Evolutionary conservation across 92 coral and sea anemone genomes (phyloP).

Genomic region (Montipora capitata): DNA sequence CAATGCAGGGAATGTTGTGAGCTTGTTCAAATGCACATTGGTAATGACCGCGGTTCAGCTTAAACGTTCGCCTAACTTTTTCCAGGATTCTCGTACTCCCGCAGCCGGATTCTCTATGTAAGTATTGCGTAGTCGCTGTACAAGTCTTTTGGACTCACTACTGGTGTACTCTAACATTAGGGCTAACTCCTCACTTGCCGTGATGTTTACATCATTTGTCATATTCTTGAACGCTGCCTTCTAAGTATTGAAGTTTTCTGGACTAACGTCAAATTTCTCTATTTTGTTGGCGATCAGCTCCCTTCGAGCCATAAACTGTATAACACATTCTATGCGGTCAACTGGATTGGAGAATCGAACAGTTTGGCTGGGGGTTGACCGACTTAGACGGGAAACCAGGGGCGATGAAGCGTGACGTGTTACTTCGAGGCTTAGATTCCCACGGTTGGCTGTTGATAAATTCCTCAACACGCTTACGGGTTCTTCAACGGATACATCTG

Average conservation of each 20-base stretch:
- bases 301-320: constrained; percentile 27
- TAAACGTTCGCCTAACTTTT: constrained; percentile 28
- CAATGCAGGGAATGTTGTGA: not conserved
- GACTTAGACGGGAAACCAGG: not conserved
- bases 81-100: not conserved
- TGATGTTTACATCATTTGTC: constrained; percentile 9
- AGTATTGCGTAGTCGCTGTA: constrained; percentile 25
- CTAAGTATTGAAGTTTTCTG: constrained; percentile 76
- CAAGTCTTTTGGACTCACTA: constrained; percentile 28
- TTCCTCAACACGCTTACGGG: constrained; percentile 14
- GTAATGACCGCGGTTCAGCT: constrained; percentile 21
- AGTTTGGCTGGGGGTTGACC: not conserved
- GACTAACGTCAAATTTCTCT: constrained; percentile 72
- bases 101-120: constrained; percentile 4
- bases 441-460: constrained; percentile 8
- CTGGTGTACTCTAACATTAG: constrained; percentile 14
- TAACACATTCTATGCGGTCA: not conserved
- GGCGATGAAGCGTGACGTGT: not conserved
- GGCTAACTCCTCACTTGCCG: constrained; percentile 17
- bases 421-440: not conserved
- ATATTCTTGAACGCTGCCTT: constrained; percentile 29
- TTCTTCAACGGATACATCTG: not conserved
- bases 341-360: not conserved
- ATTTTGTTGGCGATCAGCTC: constrained; percentile 62
- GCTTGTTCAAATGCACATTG: constrained; percentile 20